These are phyloP conservation scores for Heteropelma amictum DNA, from an alignment of 2,888 invertebrate species.

Conservation along the genomic window DNA sequence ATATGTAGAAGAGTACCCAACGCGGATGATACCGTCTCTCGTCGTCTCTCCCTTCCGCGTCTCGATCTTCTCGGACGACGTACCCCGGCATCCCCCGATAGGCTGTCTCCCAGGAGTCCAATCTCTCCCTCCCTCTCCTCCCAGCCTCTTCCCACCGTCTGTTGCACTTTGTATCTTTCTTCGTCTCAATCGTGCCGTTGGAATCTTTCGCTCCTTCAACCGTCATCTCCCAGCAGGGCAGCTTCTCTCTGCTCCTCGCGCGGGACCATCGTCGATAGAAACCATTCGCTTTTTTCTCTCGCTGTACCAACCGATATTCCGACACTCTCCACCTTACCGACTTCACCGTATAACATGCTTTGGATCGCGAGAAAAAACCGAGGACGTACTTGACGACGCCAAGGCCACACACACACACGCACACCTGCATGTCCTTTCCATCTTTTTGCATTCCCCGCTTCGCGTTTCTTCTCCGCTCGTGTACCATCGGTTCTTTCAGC, in stretches of 20 bases:
- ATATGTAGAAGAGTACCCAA: slow-evolving; percentile 59
- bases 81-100: slow-evolving; percentile 51
- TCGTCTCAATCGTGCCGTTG: slow-evolving; percentile 28
- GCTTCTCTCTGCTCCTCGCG: slow-evolving; percentile 5
- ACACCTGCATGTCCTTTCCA: neutral
- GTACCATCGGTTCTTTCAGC: slow-evolving; percentile 13
- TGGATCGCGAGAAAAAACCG: no score
- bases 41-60: slow-evolving; percentile 8
- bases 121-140: slow-evolving; percentile 37
- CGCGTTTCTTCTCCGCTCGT: neutral
- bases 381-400: no score
- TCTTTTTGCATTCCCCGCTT: no score
- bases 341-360: no score
- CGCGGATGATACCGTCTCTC: slow-evolving; percentile 42
- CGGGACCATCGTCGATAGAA: no score
- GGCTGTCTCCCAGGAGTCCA: slow-evolving; percentile 30
- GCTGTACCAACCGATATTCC: no score
- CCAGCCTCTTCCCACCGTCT: no score
- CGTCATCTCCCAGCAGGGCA: slow-evolving; percentile 12
- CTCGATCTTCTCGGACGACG: slow-evolving; percentile 37
- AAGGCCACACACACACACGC: neutral
- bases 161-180: slow-evolving; percentile 11
- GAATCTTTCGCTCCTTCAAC: slow-evolving; percentile 42
- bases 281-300: neutral
- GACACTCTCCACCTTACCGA: no score